phyloP scores from a whole-genome alignment of 2,113 vertebrate species.

The Probosciger aterrimus region DNA sequence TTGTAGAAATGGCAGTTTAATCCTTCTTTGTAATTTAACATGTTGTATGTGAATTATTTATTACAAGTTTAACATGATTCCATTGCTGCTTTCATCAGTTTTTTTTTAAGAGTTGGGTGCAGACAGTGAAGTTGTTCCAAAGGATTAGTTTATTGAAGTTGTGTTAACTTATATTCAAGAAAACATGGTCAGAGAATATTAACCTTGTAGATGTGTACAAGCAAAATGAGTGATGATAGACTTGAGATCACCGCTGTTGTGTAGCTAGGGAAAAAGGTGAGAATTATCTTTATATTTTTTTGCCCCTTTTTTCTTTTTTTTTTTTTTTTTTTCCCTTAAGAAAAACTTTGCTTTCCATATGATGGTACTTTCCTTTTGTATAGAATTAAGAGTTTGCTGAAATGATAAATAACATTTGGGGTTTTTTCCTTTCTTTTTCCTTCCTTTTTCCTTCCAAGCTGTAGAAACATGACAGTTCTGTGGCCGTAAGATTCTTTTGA shows the following conservation, averaged over 20 bases:
- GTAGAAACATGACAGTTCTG: background rate
- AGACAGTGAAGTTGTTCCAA: constrained; percentile 60
- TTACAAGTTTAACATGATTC: constrained; percentile 72
- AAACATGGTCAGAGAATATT: constrained; percentile 34
- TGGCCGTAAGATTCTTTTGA: background rate
- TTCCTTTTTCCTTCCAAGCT: background rate
- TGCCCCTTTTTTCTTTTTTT: rapidly evolving
- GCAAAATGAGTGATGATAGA: constrained; percentile 28
- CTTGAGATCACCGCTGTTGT: constrained; percentile 23
- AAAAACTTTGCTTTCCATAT: background rate
- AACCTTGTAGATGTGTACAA: background rate
- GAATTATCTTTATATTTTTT: background rate
- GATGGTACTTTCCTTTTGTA: constrained; percentile 18
- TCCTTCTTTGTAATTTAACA: constrained; percentile 72
- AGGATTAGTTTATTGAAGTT: constrained; percentile 41
- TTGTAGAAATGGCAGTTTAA: constrained; percentile 68
- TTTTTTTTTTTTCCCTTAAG: background rate
- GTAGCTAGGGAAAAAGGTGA: background rate
- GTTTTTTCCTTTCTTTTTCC: background rate
- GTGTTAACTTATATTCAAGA: constrained; percentile 54
- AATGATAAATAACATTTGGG: background rate
- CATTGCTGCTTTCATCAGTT: constrained; percentile 67
- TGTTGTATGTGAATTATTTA: constrained; percentile 80
- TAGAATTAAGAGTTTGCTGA: background rate
- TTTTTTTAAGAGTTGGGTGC: constrained; percentile 55